Evolutionary conservation across 2,888 invertebrate genomes (phyloP).

Genomic region (Cybosia mesomella): DNA sequence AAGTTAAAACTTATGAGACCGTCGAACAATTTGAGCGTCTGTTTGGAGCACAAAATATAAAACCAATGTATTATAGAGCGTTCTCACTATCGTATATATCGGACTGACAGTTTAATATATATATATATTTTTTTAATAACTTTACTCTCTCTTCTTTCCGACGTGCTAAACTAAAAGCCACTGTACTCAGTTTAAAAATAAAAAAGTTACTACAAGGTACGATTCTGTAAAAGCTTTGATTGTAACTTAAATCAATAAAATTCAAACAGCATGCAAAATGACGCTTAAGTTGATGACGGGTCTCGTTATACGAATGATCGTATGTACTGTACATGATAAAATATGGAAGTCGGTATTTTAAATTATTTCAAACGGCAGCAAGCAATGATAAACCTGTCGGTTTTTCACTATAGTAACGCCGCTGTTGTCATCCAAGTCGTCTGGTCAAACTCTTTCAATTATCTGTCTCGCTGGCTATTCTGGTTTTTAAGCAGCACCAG

Average conservation of each 20-base stretch:
- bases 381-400: constrained; percentile 2
- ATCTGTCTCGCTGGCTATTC: too few relatives aligned
- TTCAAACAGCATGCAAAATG: neutral
- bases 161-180: too few relatives aligned
- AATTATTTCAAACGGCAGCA: neutral
- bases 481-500: too few relatives aligned
- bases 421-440: neutral
- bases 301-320: neutral
- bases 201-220: too few relatives aligned
- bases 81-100: neutral
- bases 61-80: too few relatives aligned
- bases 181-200: too few relatives aligned
- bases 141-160: too few relatives aligned
- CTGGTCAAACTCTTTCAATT: too few relatives aligned
- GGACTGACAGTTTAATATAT: neutral
- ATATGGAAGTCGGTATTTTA: too few relatives aligned
- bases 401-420: neutral
- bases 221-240: neutral
- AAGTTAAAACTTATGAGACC: too few relatives aligned
- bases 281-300: neutral
- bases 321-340: neutral
- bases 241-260: neutral
- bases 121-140: too few relatives aligned
- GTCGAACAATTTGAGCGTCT: constrained; percentile 1
- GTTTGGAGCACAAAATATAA: neutral